Evolutionary conservation across 2,888 invertebrate species (phyloP), one percentile per base, ranked within the genome.

Genomic region (Itoplectis maculator): DNA sequence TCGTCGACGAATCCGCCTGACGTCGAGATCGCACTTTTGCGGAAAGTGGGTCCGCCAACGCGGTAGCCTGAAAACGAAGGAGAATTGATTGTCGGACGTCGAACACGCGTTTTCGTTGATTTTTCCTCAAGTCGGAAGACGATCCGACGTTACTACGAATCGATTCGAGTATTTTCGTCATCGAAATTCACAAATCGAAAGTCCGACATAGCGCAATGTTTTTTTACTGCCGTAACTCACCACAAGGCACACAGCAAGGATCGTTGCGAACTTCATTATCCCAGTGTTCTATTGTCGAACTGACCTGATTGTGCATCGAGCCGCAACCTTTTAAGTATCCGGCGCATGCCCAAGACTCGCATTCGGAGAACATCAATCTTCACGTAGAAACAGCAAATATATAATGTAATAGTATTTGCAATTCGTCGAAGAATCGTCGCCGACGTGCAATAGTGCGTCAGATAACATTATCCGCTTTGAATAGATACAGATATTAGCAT

Each of bases 401-500:
- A 23, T 66, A 29, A n/a, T 49, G 59, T n/a, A 45, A 51, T 18
- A 6, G 56, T 45, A 70, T 56, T 70, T 56, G 56, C 56, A 56
- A 70, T 70, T 70, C 56, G 6, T 15, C n/a, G n/a, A 9, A 29
- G n/a, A 42, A 72, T 45, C 59, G 61, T 66, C 61, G 35, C 40
- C 23, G 20, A 23, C 61, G 37, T 54, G 35, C 47, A 54, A 51
- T 54, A 63, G 45, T 42, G 45, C 69, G 13, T 54, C 65, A 15
- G 78, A 78, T 75, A 78, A 74, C 42, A 78, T 65, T 74, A 37
- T 23, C 54, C 45, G 45, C 37, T 18, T 20, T 35, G 69, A 74
- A 13, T 59, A 54, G 37, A 73, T 69, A 63, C 29, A 37, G 68
- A 81, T 66, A 61, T 72, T 61, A 72, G 29, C 72, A 72, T 72